Base-by-base conservation (phyloP, 1,140 invertebrate genomes). In the Stenopsyche tienmushanensis region DNA sequence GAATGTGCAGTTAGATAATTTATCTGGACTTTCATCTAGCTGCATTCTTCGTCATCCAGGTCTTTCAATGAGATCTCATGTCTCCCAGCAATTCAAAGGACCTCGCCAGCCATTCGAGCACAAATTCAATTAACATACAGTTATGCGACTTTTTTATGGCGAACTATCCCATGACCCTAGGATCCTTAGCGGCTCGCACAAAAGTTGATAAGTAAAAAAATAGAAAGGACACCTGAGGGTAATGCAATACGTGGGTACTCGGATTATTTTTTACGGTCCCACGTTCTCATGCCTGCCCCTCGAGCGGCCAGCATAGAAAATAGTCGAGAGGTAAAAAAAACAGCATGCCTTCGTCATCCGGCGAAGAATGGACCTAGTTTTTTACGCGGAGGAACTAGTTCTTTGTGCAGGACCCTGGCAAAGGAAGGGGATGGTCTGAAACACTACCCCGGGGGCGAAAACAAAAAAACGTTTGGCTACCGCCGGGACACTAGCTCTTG, bases 161-260 rank as follows among this genome's bases (percentile, higher is more conserved):
- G 60, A 69, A 69, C 57, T 69, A 62, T 69, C 67, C 67, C 67
- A 69, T 69, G 67, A 69, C 67, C 67, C 44, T 34, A 25, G 64
- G 64, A 34, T 34, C 53, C 54, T 60, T 55, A 18, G 10, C 52
- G 23, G n/a, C 8, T 24, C 3, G 3, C 7, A 13, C 24, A 26
- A 53, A 53, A 53, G 21, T 17, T 1, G n/a, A 53, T 10, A 49
- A 49, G 18, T 42, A 57, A 66, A 59, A 66, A 57, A 44, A 45
- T 17, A 20, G 39, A 26, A 55, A 23, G 63, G 26, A 69, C 67
- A 69, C 67, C 67, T 69, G 67, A 69, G 67, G 67, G 63, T 69
- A 69, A 69, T 42, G 66, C 66, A 65, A 69, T 69, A 64, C 58
- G 62, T 26, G 54, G 66, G 60, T 64, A 65, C 24, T 17, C 34